These are phyloP conservation scores for Halocynthia roretzi DNA, from an alignment of 23 tunicate species.

Conservation along the genomic window DNA sequence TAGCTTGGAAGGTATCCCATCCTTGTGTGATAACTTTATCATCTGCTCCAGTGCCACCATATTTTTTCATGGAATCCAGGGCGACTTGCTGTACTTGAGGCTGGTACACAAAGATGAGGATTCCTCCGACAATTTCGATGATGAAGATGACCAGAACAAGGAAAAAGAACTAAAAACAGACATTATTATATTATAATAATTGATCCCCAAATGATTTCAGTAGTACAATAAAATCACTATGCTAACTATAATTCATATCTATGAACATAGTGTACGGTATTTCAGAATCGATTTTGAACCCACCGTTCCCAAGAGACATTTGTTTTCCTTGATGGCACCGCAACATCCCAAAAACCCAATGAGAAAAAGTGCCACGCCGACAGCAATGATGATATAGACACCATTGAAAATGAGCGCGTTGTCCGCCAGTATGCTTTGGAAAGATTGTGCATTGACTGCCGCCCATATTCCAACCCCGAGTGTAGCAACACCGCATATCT, in stretches of 20 bases:
- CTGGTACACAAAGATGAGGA: slow-evolving; percentile 54
- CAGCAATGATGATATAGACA: slow-evolving; percentile 86
- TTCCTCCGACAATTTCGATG: slow-evolving; percentile 66
- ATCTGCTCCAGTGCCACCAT: slow-evolving; percentile 14
- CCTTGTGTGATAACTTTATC: slow-evolving; percentile 40
- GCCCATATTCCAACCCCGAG: slow-evolving; percentile 84
- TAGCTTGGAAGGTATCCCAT: slow-evolving; percentile 59
- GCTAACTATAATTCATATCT: too few relatives aligned
- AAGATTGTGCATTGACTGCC: slow-evolving; percentile 43
- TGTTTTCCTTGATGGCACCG: slow-evolving; percentile 89
- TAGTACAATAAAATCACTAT: too few relatives aligned
- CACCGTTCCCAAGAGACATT: slow-evolving; percentile 68
- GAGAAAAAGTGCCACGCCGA: slow-evolving; percentile 47
- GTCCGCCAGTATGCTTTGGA: slow-evolving; percentile 31
- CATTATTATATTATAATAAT: neutral
- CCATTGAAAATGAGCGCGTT: slow-evolving; percentile 55
- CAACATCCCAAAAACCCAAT: slow-evolving; percentile 88
- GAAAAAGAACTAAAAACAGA: slow-evolving; percentile 56
- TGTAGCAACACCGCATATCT: slow-evolving; percentile 74
- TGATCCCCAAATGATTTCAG: too few relatives aligned
- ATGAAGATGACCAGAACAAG: slow-evolving; percentile 63
- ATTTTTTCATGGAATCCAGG: slow-evolving; percentile 29
- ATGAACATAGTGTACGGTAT: too few relatives aligned
- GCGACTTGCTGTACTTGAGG: slow-evolving; percentile 43
- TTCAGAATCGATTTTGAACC: slow-evolving; percentile 6